Evolutionary conservation across 2,888 invertebrate genomes (phyloP).

Genomic region (Camptogramma bilineatum): DNA sequence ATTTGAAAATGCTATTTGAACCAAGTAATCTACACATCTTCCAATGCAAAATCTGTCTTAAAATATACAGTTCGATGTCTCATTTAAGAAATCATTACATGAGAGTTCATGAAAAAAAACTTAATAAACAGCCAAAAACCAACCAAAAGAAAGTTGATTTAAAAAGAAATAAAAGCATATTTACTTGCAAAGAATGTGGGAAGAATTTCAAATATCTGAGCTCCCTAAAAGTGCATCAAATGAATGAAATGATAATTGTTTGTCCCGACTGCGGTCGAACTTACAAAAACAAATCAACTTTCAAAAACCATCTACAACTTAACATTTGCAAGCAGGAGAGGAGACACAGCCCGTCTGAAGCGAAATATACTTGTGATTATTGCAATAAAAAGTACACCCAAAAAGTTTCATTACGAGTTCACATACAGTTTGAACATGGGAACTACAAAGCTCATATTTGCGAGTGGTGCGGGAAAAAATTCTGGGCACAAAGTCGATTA

Average conservation of each 20-base stretch:
- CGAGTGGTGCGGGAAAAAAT: conserved; percentile 73
- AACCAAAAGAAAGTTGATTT: conserved; percentile 53
- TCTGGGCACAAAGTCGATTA: conserved; percentile 70
- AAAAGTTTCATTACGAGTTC: conserved; percentile 71
- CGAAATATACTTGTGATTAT: conserved; percentile 71
- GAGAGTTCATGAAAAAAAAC: conserved; percentile 63
- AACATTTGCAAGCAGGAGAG: conserved; percentile 62
- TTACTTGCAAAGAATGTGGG: conserved; percentile 68
- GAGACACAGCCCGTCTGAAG: conserved; percentile 54
- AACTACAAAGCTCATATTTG: conserved; percentile 72
- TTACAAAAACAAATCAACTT: conserved; percentile 68
- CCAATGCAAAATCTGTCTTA: conserved; percentile 64
- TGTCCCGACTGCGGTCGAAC: conserved; percentile 70
- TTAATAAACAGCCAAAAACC: conserved; percentile 57
- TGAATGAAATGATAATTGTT: conserved; percentile 60
- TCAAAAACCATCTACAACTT: conserved; percentile 64
- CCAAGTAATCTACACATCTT: conserved; percentile 48
- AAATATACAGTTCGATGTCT: conserved; percentile 53
- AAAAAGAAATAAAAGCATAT: conserved; percentile 56
- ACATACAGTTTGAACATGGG: conserved; percentile 74
- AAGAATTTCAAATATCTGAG: conserved; percentile 63
- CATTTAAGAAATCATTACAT: conserved; percentile 64
- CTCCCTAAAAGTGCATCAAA: conserved; percentile 65
- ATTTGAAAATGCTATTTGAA: conserved; percentile 57
- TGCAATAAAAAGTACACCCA: conserved; percentile 75